These are phyloP conservation scores for Drosophila bocki DNA, from an alignment of 1,140 invertebrate species.

Conservation along the genomic window DNA sequence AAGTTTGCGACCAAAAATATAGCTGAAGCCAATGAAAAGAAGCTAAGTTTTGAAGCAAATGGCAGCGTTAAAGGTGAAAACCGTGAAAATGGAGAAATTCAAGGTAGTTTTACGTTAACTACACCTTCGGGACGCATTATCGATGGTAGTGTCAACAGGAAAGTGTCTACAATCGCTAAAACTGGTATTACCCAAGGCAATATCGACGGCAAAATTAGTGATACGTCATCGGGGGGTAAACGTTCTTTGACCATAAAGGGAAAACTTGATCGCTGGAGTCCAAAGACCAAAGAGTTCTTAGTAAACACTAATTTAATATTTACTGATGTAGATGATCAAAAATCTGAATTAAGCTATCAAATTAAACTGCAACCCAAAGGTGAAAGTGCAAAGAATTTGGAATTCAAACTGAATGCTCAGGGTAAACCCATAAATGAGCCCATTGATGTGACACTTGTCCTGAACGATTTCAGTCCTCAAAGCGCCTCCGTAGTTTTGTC, in stretches of 20 bases:
- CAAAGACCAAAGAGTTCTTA: conserved; percentile 85
- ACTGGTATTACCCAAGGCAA: conserved; percentile 70
- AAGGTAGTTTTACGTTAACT: conserved; percentile 70
- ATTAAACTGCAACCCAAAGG: conserved; percentile 70
- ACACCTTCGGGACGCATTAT: conserved; percentile 46
- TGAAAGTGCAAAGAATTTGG: conserved; percentile 57
- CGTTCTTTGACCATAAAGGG: conserved; percentile 73
- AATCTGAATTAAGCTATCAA: conserved; percentile 58
- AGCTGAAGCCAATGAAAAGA: conserved; percentile 86
- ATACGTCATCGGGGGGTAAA: conserved; percentile 79
- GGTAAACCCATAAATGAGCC: conserved; percentile 85
- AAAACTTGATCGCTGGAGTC: conserved; percentile 85
- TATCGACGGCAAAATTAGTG: conserved; percentile 70
- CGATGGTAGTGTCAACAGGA: conserved; percentile 81
- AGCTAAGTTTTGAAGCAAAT: conserved; percentile 86
- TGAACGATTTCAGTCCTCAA: conserved; percentile 66
- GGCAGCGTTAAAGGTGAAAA: conserved; percentile 84
- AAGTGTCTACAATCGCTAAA: conserved; percentile 73
- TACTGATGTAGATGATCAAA: conserved; percentile 75
- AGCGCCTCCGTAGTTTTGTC: conserved; percentile 55
- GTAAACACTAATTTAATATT: conserved; percentile 79
- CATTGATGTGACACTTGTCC: conserved; percentile 57
- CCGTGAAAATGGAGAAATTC: conserved; percentile 86
- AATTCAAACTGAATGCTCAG: conserved; percentile 54
- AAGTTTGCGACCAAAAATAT: conserved; percentile 87